phyloP scores from a whole-genome alignment of 1,140 invertebrate species.

The Leptestheria dahalacensis region DNA sequence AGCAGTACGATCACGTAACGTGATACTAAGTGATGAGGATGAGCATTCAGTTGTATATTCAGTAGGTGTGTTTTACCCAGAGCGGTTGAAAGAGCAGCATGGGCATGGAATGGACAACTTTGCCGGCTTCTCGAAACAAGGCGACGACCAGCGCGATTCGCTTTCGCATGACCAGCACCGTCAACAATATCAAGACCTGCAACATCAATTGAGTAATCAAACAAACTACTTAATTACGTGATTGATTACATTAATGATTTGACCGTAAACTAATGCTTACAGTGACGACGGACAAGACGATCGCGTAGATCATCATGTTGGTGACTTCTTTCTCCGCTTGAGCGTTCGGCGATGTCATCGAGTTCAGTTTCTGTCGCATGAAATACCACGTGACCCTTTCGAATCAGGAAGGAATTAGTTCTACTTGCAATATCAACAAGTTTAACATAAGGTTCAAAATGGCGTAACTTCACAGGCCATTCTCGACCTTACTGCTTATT shows the following conservation, averaged over 20 bases:
- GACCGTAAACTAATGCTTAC: constrained; percentile 26
- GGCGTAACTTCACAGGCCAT: no score
- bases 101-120: constrained; percentile 52
- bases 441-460: background rate
- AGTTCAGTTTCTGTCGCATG: constrained; percentile 23
- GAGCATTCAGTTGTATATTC: no score
- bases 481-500: no score
- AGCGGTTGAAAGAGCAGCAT: constrained; percentile 56
- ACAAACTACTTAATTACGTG: background rate
- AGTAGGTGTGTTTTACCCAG: constrained; percentile 43
- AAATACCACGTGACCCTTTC: constrained; percentile 25
- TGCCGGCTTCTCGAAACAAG: constrained; percentile 58
- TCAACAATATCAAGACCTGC: constrained; percentile 43
- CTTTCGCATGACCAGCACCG: constrained; percentile 54
- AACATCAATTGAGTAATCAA: constrained; percentile 8
- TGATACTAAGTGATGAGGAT: no score
- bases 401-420: constrained; percentile 17
- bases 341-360: constrained; percentile 25
- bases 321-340: constrained; percentile 23
- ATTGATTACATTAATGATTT: background rate
- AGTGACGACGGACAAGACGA: constrained; percentile 36
- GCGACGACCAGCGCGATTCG: constrained; percentile 49
- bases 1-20: no score
- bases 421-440: background rate
- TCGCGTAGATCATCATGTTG: constrained; percentile 25